Conservation (phyloP, 2,113 vertebrate species). For the Geococcyx californianus region DNA sequence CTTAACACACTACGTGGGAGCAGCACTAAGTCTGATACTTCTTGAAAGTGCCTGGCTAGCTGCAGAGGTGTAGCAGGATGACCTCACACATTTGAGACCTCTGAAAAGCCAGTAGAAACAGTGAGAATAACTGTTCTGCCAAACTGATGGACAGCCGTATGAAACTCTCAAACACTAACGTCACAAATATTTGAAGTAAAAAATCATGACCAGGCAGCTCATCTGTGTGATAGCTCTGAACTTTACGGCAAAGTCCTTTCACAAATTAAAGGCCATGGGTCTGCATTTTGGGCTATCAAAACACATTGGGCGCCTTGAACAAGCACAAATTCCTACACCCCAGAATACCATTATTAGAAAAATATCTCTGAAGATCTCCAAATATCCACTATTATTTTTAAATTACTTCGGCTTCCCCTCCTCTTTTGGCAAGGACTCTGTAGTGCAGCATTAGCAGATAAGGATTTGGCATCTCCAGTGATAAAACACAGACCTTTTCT, state of each 20-base stretch:
- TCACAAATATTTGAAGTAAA: background rate
- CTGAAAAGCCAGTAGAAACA: background rate
- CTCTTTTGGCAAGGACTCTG: background rate
- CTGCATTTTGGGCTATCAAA: background rate
- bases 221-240: background rate
- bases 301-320: background rate
- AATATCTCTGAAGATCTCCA: background rate
- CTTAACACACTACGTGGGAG: background rate
- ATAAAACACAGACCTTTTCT: conserved; percentile 4
- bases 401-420: background rate
- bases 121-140: background rate
- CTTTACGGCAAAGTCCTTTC: background rate
- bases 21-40: background rate
- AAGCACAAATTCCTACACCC: background rate
- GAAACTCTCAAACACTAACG: background rate
- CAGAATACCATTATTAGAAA: background rate
- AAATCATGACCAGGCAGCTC: background rate
- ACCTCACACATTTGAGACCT: background rate
- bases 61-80: background rate
- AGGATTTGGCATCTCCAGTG: background rate
- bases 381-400: background rate
- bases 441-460: background rate
- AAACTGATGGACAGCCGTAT: background rate
- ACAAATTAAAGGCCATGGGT: background rate
- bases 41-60: background rate